Evolutionary conservation across 2,797 vertebrate genomes (phyloP).

Genomic region (Sphenodon punctatus): DNA sequence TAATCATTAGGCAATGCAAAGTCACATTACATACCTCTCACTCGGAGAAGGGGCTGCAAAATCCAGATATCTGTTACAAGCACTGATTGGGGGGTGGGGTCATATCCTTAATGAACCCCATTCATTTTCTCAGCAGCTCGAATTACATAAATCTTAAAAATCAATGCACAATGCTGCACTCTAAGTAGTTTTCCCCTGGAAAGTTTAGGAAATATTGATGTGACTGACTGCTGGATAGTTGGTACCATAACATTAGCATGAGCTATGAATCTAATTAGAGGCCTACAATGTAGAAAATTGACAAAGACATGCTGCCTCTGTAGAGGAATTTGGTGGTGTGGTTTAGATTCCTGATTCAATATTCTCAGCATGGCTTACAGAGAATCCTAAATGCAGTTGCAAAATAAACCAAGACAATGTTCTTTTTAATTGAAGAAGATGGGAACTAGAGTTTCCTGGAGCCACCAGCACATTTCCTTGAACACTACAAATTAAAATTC

Average conservation of each 20-base stretch:
- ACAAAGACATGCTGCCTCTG: constrained; percentile 17
- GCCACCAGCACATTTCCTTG: no score
- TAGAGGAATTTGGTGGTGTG: not conserved
- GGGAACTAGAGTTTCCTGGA: no score
- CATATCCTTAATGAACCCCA: constrained; percentile 16
- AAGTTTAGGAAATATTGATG: constrained; percentile 34
- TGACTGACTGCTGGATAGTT: constrained; percentile 15
- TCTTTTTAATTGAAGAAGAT: not conserved
- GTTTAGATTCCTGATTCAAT: constrained; percentile 8
- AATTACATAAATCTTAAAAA: constrained; percentile 46
- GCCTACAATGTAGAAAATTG: constrained; percentile 12
- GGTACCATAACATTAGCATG: constrained; percentile 12
- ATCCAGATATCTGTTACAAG: not conserved
- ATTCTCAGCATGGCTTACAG: constrained; percentile 10
- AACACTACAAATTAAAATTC: not conserved
- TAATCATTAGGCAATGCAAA: not conserved
- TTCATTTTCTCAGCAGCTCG: constrained; percentile 51
- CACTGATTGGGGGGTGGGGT: constrained; percentile 26
- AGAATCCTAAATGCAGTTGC: not conserved
- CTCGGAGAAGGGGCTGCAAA: not conserved
- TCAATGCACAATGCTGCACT: constrained; percentile 44
- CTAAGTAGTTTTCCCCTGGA: constrained; percentile 37
- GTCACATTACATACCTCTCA: not conserved
- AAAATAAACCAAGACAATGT: constrained; percentile 4
- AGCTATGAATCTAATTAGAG: constrained; percentile 44